Percentiles rank a stretch among this genome's conserved stretches.
Conservation (phyloP, 2,113 vertebrate species). For the Columba janthina region DNA sequence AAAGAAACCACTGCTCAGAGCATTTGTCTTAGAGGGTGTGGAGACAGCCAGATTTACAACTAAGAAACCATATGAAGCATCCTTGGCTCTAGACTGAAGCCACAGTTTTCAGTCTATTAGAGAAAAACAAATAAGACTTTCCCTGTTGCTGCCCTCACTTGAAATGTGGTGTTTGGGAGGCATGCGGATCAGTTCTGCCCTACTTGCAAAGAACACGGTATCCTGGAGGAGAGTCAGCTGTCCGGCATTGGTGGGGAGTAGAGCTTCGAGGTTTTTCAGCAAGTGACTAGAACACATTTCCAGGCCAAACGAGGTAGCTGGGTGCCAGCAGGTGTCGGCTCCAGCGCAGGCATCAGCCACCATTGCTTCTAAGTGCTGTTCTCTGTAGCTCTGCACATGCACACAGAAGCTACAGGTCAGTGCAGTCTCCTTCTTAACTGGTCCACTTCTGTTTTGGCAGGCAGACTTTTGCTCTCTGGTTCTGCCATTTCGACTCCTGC, state of each 20-base stretch:
- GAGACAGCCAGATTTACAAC: not conserved
- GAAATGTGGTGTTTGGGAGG: not conserved
- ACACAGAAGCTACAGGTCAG: not conserved
- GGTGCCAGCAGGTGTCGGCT: not conserved
- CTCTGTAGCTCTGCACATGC: not conserved
- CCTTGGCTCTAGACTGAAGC: not conserved
- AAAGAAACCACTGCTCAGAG: not conserved
- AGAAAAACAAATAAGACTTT: not conserved
- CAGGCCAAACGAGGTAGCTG: not conserved
- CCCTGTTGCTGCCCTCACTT: not conserved
- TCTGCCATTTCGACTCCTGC: not conserved
- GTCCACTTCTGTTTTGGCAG: not conserved
- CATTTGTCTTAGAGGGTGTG: not conserved
- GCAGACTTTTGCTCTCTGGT: not conserved
- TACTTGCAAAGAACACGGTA: not conserved
- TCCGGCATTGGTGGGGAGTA: not conserved
- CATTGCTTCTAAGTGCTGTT: not conserved
- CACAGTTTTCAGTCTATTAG: not conserved
- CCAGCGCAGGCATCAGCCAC: not conserved
- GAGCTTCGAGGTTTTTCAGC: not conserved
- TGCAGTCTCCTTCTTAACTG: not conserved
- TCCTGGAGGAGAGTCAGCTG: not conserved
- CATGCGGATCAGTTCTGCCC: not conserved
- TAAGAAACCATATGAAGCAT: not conserved
- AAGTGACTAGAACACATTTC: not conserved